Base-by-base conservation (phyloP, 2,888 invertebrate genomes). In the Steinernema hermaphroditum region DNA sequence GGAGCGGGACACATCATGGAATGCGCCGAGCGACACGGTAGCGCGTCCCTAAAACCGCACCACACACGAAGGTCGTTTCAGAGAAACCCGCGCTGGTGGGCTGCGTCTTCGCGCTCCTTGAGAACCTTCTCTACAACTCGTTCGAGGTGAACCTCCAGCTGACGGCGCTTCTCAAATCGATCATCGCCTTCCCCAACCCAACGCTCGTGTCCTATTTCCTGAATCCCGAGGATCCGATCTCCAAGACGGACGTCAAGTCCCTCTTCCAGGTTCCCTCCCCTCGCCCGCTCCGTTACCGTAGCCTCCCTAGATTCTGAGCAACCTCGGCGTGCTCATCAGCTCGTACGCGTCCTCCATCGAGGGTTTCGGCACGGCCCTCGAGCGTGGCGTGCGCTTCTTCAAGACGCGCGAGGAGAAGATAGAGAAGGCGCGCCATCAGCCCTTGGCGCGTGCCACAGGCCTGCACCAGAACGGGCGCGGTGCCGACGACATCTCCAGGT, bases 101-200 rank as follows among this genome's bases (percentile, higher is more conserved):
- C 27, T 54, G 54, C 27, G 19, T 54, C 4, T 54, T 24, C 54
- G 12, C 54, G 22, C 54, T 54, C 2, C 54, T 54, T 8, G 54
- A 54, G 54, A 54, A 54, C 27, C 54, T 54, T 22, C 27, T 54
- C 27, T 54, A 54, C 54, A 54, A 54, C 54, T 54, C 75, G 0
- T 79, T 76, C 71, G 78, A 79, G 19, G 43, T 71, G 27, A 54
- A 32, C 57, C 72, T 82, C 2, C 80, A 82, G 69, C 68, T 85
- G n/a, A 74, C 79, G 34, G 93, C 93, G 4, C 90, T 95, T 34
- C 90, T 97, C 68, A 92, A 93, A 41, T 91, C 93, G 79, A 89
- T 97, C 78, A 92, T 94, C 4, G 91, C 93, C 74, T 93, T 94
- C 88, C 94, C 96, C 0, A 92, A 95, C 81, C 94, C 95, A 6